Evolutionary conservation across 2,797 vertebrate species (phyloP).

Genomic region (Chiroxiphia lanceolata): DNA sequence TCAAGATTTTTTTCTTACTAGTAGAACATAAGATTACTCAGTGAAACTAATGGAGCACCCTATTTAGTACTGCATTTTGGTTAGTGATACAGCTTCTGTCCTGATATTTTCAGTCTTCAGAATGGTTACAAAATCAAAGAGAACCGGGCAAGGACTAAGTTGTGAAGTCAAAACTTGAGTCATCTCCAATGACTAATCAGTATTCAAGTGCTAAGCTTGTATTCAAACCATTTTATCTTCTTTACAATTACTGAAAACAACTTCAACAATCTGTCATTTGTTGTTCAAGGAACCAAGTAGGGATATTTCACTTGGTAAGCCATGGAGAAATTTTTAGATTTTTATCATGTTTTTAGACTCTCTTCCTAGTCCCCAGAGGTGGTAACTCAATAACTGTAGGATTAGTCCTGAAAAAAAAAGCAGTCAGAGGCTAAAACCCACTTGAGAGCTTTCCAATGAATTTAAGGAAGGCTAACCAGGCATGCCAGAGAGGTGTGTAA

Average conservation of each 20-base stretch:
- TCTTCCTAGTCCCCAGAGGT: not conserved
- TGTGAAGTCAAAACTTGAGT: not conserved
- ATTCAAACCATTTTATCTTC: not conserved
- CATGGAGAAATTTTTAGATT: not conserved
- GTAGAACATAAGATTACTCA: not conserved
- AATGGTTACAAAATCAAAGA: not conserved
- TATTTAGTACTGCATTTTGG: not conserved
- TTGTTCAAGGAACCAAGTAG: not conserved
- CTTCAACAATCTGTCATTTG: not conserved
- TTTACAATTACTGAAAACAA: not conserved
- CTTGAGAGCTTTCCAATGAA: not conserved
- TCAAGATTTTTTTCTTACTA: not conserved
- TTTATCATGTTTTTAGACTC: not conserved
- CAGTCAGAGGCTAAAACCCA: not conserved
- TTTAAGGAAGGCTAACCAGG: not conserved
- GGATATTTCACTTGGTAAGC: not conserved
- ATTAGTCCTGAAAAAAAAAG: not conserved
- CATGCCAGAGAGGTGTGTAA: not conserved
- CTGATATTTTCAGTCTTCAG: not conserved
- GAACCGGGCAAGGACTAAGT: not conserved
- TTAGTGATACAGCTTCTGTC: not conserved
- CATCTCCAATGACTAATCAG: not conserved
- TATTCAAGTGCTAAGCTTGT: not conserved
- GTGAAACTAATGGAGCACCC: not conserved
- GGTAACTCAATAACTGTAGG: not conserved